These are phyloP conservation scores for Callinectes sapidus DNA, from an alignment of 2,888 invertebrate genomes.

Conservation along the genomic window DNA sequence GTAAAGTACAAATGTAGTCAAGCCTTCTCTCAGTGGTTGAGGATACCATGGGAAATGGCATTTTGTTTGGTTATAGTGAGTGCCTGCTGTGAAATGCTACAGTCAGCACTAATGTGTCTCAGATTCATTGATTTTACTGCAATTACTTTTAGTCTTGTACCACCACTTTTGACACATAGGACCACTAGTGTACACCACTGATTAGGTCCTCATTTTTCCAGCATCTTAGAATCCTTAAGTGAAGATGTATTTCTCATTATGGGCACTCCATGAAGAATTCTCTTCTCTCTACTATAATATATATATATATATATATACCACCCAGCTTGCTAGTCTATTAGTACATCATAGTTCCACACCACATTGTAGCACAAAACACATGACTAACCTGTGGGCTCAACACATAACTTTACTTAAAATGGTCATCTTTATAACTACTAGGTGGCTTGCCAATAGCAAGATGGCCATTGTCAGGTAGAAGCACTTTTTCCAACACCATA, in stretches of 20 bases:
- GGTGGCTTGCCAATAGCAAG: not conserved
- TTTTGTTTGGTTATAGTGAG: no score
- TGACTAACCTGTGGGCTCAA: not conserved
- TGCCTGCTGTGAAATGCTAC: no score
- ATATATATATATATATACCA: no score
- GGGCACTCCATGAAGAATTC: not conserved
- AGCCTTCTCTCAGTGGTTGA: no score
- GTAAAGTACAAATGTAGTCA: no score
- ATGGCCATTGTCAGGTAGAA: not conserved
- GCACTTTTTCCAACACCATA: not conserved
- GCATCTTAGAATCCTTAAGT: not conserved
- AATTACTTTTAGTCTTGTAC: no score
- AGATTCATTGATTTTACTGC: no score
- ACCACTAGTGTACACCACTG: no score
- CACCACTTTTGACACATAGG: no score
- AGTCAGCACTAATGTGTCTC: no score
- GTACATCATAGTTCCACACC: slow-evolving; percentile 1
- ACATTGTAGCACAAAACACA: not conserved
- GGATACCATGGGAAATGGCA: no score
- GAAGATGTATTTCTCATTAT: not conserved
- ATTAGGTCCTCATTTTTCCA: no score
- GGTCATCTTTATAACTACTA: not conserved
- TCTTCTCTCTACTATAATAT: not conserved
- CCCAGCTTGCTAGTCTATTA: not conserved
- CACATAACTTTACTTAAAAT: not conserved